Evolutionary conservation across 1,140 invertebrate species (phyloP), one percentile per base, ranked within the genome.

Genomic region (Magallana angulata): DNA sequence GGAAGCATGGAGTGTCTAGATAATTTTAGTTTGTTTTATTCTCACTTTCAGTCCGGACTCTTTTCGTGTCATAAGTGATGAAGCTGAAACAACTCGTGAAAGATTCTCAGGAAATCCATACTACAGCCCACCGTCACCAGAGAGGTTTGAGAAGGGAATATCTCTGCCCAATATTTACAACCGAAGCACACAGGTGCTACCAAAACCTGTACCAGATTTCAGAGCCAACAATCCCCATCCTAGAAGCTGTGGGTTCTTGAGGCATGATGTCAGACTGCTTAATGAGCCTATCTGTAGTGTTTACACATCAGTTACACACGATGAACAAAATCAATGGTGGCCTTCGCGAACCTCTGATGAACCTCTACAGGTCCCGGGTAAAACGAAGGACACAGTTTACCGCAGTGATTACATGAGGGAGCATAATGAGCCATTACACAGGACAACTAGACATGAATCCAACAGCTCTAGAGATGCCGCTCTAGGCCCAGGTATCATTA

Each of bases 251-350:
- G 90, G 91, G 16, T 94, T 94, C 90, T 86, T 94, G 9, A 71
- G 91, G 56, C 91, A 93, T 64, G 92, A 94, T 92, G 92, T 92
- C 6, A 81, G 91, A 58, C 81, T 92, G 6, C 85, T 94, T 57
- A 94, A 94, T 91, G 93, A 94, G 88, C 94, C 94, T n/a, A 88
- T 94, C 18, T 93, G 93, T 87, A 91, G 89, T 89, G 93, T 94
- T 1, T 90, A 89, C 87, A 94, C 93, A n/a, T 81, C 87, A 14
- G 59, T 85, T 36, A 90, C 91, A 76, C 89, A 90, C 16, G 71
- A 88, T 81, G 91, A 92, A 81, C 91, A 93, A 82, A 14, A 87
- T n/a, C 81, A 87, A 11, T 93, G 92, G 92, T 93, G 92, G 92
- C 92, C 92, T 58, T 87, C 91, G 71, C 82, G 92, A 58, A 85